phyloP scores from a whole-genome alignment of 2,113 vertebrate genomes.

The Silurus glanis region DNA sequence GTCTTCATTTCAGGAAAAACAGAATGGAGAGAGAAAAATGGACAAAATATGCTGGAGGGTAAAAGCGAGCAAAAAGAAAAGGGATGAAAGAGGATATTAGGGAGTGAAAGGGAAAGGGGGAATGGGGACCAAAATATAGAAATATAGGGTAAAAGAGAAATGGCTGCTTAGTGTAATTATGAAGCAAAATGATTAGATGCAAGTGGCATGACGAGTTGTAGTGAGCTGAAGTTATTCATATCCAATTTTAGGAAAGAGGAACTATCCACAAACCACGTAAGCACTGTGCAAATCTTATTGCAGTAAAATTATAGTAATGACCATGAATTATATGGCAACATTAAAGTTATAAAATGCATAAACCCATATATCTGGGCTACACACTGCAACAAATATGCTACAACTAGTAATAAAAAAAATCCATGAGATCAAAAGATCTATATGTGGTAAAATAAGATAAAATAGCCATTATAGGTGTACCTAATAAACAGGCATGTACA shows the following conservation, averaged over 20 bases:
- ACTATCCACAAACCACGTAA: conserved; percentile 69
- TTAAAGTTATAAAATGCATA: not conserved
- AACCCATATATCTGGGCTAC: not conserved
- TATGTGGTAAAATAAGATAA: not conserved
- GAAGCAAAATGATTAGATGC: conserved; percentile 69
- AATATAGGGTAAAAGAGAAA: conserved; percentile 69
- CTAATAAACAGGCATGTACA: not conserved
- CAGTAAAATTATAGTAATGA: conserved; percentile 51
- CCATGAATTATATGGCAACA: not conserved
- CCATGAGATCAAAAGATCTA: not conserved
- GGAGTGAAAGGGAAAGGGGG: conserved; percentile 39
- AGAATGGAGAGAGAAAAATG: conserved; percentile 28
- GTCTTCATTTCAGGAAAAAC: conserved; percentile 43
- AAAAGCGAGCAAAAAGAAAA: conserved; percentile 33
- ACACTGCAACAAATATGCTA: not conserved
- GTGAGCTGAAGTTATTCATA: conserved; percentile 68
- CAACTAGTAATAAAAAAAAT: not conserved
- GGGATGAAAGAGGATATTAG: conserved; percentile 39
- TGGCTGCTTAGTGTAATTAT: conserved; percentile 74
- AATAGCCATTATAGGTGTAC: not conserved
- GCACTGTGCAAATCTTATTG: conserved; percentile 60
- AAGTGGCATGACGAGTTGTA: conserved; percentile 58
- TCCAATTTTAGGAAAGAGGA: conserved; percentile 53
- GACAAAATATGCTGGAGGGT: conserved; percentile 52
- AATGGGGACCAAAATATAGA: conserved; percentile 38